Conservation (phyloP, 2,797 vertebrate genomes). For the Chaenodraco wilsoni region DNA sequence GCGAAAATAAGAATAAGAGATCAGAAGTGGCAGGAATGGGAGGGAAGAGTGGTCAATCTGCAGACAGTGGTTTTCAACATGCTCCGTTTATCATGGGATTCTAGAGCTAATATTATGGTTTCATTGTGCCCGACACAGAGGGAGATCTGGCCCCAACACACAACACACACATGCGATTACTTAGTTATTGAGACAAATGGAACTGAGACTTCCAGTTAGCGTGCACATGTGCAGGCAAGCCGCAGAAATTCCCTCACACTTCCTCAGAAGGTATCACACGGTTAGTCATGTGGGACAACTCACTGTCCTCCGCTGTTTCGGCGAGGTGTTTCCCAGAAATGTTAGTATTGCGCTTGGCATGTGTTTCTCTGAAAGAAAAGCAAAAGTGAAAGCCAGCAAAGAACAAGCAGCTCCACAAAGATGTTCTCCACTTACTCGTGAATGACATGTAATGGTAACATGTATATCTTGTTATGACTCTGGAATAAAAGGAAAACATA, state of each 20-base stretch:
- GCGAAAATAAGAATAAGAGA: conserved; percentile 50
- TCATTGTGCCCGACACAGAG: conserved; percentile 63
- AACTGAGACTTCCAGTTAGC: conserved; percentile 42
- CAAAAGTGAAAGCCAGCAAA: conserved; percentile 31
- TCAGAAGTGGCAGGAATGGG: conserved; percentile 68
- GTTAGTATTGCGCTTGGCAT: conserved; percentile 68
- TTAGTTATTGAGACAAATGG: conserved; percentile 45
- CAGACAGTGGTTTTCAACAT: conserved; percentile 75
- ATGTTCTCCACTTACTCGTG: conserved; percentile 27
- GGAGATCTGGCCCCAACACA: conserved; percentile 64
- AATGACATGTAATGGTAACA: conserved; percentile 33
- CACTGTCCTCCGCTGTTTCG: conserved; percentile 33
- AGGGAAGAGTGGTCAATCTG: conserved; percentile 61
- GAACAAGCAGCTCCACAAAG: conserved; percentile 51
- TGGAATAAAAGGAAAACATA: conserved; percentile 39
- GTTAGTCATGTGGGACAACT: conserved; percentile 37
- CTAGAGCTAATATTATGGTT: conserved; percentile 76
- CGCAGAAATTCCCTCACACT: conserved; percentile 59
- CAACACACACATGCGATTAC: conserved; percentile 35
- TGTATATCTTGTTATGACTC: conserved; percentile 30
- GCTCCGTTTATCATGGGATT: conserved; percentile 64
- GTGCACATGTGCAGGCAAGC: conserved; percentile 48
- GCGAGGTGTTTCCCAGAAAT: conserved; percentile 58
- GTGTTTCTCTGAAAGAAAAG: conserved; percentile 33
- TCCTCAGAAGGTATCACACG: conserved; percentile 40